Conservation (phyloP, 2,797 vertebrate genomes). For the Eidolon dupreanum region DNA sequence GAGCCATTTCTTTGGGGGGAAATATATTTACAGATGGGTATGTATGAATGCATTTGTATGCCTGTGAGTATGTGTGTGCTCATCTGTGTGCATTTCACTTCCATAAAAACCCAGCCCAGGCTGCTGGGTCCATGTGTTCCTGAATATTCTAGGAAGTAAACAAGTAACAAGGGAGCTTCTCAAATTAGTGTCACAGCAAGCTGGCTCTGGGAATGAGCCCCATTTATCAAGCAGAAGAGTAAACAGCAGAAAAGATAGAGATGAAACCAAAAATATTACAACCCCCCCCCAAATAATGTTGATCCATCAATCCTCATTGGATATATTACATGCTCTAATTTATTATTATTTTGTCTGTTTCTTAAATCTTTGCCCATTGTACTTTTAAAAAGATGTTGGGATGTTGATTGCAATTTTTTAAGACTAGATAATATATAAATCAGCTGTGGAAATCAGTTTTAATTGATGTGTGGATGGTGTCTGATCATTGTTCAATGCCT, state of each 20-base stretch:
- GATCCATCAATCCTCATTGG: conserved; percentile 72
- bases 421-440: conserved; percentile 79
- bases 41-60: conserved; percentile 29
- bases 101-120: conserved; percentile 49
- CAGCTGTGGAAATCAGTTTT: conserved; percentile 81
- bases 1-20: conserved; percentile 72
- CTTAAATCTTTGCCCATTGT: conserved; percentile 68
- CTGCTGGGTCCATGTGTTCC: conserved; percentile 22
- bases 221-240: conserved; percentile 53
- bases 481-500: conserved; percentile 81
- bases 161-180: conserved; percentile 50
- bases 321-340: conserved; percentile 73
- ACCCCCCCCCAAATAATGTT: conserved; percentile 52
- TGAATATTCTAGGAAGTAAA: conserved; percentile 54
- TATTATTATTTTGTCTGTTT: conserved; percentile 74
- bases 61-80: background rate
- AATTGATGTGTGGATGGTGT: conserved; percentile 78
- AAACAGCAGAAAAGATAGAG: conserved; percentile 58
- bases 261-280: conserved; percentile 79
- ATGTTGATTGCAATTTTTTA: conserved; percentile 75
- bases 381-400: conserved; percentile 76
- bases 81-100: conserved; percentile 56
- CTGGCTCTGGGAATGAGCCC: conserved; percentile 44
- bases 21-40: conserved; percentile 46
- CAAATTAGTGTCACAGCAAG: conserved; percentile 29